phyloP scores from a whole-genome alignment of 2,888 invertebrate species.

The Chironomus tentans region DNA sequence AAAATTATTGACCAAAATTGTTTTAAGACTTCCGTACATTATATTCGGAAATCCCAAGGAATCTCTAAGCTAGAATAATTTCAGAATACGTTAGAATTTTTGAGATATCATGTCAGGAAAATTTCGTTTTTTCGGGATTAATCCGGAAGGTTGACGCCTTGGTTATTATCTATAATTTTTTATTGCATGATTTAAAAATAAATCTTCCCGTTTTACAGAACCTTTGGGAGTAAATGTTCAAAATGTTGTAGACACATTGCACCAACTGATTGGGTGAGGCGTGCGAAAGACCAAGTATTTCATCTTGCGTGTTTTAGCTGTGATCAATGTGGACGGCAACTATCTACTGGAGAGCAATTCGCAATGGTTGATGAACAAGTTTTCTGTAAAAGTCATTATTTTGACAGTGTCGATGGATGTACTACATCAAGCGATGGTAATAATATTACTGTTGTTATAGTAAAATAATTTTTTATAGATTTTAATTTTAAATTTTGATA shows the following conservation, averaged over 20 bases:
- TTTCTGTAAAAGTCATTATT: slow-evolving; percentile 94
- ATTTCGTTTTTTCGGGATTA: too few species aligned
- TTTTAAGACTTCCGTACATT: too few species aligned
- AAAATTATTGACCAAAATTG: too few species aligned
- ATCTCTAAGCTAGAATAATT: too few species aligned
- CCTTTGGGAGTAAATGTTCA: slow-evolving; percentile 83
- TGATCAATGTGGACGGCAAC: slow-evolving; percentile 86
- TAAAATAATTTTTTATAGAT: slow-evolving; percentile 28
- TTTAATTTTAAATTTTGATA: slow-evolving; percentile 19
- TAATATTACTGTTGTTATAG: slow-evolving; percentile 29
- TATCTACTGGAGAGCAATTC: slow-evolving; percentile 94
- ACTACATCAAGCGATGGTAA: slow-evolving; percentile 84
- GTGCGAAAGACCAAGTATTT: slow-evolving; percentile 89
- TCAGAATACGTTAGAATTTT: too few species aligned
- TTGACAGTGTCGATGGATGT: slow-evolving; percentile 79
- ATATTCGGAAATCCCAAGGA: too few species aligned
- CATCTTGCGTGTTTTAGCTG: slow-evolving; percentile 99
- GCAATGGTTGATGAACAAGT: slow-evolving; percentile 90
- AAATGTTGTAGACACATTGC: slow-evolving; percentile 90
- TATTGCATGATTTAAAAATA: neutral
- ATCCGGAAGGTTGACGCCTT: too few species aligned
- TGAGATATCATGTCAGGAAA: too few species aligned
- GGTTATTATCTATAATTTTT: too few species aligned
- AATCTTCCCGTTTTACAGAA: slow-evolving; percentile 49
- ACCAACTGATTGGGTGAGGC: slow-evolving; percentile 94